Base-by-base conservation (phyloP, 1,140 invertebrate genomes). In the Phenacoccus solenopsis region DNA sequence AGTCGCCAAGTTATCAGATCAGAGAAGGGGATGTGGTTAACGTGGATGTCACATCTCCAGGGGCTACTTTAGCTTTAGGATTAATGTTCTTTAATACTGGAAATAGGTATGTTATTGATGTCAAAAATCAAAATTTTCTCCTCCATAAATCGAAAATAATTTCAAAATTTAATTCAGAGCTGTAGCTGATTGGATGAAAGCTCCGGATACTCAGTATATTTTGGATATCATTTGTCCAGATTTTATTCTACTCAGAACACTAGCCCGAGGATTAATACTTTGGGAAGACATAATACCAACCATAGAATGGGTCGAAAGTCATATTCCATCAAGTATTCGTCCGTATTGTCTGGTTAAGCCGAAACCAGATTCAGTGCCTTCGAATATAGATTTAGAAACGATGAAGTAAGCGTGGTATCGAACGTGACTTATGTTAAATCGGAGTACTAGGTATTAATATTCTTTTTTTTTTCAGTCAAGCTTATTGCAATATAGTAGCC, bases 141-240 rank as follows among this genome's bases (percentile, higher is more conserved):
- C n/a, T 32, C 56, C 7, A 25, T 69, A 4, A 25, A 28, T 4
- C 67, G 10, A 21, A 13, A 28, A 35, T 28, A 61, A 25, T 72
- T 35, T 59, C 21, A 20, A 9, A 22, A 20, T 64, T 24, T 73
- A 69, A 74, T 77, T 13, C 74, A 84, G 85, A 74, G 90, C 93
- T 5, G 88, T 96, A n/a, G 92, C 94, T 7, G 88, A 91, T 73
- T 98, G 95, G 95, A 88, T 98, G 84, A 82, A 86, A 59, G 88
- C 91, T 7, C 94, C 96, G 1, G 86, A 89, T 72, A 97, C 94
- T 0, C 88, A 94, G 64, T 94, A 94, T 80, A 80, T 96, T 70
- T 80, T 98, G 27, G 94, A 98, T 78, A 91, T 92, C 79, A 93
- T 98, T 2, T 82, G 94, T 61, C 96, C 96, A 0, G 96, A 98